A percentile compares a stretch with the other conserved stretches of the same genome.
Evolutionary conservation across 2,888 invertebrate species (phyloP).

Genomic region (Drosophila affinis): DNA sequence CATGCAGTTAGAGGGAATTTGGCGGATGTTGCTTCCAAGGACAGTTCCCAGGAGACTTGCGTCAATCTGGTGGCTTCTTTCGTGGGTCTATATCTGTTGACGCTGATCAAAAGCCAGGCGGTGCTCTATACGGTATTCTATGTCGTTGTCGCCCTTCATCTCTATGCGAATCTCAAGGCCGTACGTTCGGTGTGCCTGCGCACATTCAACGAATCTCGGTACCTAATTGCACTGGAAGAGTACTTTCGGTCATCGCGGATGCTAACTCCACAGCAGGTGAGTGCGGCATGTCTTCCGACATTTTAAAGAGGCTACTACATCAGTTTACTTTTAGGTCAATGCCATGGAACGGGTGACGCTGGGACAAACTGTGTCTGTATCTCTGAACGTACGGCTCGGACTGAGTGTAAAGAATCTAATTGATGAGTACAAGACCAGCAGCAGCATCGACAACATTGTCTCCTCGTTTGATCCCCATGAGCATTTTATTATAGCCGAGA

Average conservation of each 20-base stretch:
- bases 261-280: conserved; percentile 86
- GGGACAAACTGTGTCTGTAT: conserved; percentile 85
- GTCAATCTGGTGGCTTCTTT: conserved; percentile 95
- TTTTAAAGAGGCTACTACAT: neutral
- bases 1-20: conserved; percentile 95
- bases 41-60: conserved; percentile 98
- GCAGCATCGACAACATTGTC: conserved; percentile 82
- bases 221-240: conserved; percentile 88
- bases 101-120: conserved; percentile 86
- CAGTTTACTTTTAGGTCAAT: conserved; percentile 85
- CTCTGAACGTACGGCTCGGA: conserved; percentile 81
- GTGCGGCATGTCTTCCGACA: neutral
- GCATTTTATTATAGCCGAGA: conserved; percentile 83
- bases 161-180: conserved; percentile 94
- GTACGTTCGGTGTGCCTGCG: conserved; percentile 91
- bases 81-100: conserved; percentile 90
- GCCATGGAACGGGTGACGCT: conserved; percentile 88
- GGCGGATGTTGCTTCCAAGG: conserved; percentile 96
- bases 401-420: conserved; percentile 82
- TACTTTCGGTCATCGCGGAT: conserved; percentile 87
- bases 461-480: conserved; percentile 84
- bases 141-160: conserved; percentile 90
- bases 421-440: conserved; percentile 82
- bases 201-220: conserved; percentile 92
- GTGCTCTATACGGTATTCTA: conserved; percentile 90